Conservation (phyloP, 2,113 vertebrate genomes). For the Epinephelus cyanopodus region DNA sequence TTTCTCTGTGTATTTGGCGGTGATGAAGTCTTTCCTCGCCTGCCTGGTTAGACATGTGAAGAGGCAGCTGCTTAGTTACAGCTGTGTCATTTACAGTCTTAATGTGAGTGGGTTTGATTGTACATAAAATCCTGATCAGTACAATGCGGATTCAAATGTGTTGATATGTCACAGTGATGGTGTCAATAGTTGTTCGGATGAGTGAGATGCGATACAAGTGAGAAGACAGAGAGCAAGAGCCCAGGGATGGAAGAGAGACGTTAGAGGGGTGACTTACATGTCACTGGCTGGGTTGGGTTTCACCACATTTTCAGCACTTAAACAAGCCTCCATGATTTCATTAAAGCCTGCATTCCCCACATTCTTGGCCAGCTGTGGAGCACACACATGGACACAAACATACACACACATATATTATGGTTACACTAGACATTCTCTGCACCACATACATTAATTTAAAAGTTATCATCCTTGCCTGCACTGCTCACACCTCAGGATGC, state of each 20-base stretch:
- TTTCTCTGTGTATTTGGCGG: conserved; percentile 96
- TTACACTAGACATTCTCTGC: conserved; percentile 5
- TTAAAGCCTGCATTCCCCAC: conserved; percentile 98
- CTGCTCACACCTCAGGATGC: conserved; percentile 19
- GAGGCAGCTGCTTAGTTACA: neutral
- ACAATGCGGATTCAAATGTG: neutral
- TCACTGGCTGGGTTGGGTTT: conserved; percentile 95
- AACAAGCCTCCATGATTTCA: conserved; percentile 97
- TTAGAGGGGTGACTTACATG: conserved; percentile 89
- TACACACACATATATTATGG: conserved; percentile 29
- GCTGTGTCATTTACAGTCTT: neutral
- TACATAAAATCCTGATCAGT: neutral
- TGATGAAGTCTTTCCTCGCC: conserved; percentile 98
- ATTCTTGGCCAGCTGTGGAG: conserved; percentile 96
- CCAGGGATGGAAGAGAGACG: neutral
- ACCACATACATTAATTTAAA: conserved; percentile 41
- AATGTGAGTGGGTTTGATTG: neutral
- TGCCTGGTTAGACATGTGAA: conserved; percentile 85
- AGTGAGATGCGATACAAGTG: neutral
- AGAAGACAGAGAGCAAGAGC: neutral
- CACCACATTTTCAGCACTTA: conserved; percentile 88
- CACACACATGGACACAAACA: conserved; percentile 35
- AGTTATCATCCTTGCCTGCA: conserved; percentile 18
- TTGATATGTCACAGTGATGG: neutral
- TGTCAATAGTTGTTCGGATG: neutral